Evolutionary conservation across 2,888 invertebrate genomes (phyloP).

Genomic region (Endotricha flammealis): DNA sequence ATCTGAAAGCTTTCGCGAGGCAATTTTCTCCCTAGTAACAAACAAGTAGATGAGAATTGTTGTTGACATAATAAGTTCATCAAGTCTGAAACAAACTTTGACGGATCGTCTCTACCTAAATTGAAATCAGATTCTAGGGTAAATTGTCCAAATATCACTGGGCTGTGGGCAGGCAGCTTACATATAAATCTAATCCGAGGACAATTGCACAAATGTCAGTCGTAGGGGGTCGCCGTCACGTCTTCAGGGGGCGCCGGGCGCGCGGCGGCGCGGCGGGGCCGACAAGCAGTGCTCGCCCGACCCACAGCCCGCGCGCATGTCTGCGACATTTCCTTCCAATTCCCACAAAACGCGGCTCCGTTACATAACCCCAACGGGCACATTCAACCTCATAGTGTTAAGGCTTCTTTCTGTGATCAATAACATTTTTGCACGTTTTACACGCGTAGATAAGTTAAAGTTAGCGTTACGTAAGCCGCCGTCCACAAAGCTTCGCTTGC

Average conservation of each 20-base stretch:
- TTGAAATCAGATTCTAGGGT: no score
- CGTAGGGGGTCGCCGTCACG: constrained; percentile 18
- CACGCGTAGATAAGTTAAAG: constrained; percentile 64
- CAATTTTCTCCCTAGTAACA: no score
- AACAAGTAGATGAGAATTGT: no score
- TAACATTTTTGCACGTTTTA: constrained; percentile 72
- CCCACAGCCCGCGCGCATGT: constrained; percentile 66
- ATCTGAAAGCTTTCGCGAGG: no score
- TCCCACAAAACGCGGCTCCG: constrained; percentile 60
- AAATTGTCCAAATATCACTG: background rate
- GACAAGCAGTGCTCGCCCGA: constrained; percentile 65
- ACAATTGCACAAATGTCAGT: constrained; percentile 38
- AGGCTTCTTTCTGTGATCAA: constrained; percentile 75
- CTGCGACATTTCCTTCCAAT: constrained; percentile 45
- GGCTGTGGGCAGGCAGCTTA: background rate
- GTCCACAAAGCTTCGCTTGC: constrained; percentile 77
- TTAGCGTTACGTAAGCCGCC: constrained; percentile 73
- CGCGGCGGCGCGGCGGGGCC: constrained; percentile 30
- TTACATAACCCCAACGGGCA: constrained; percentile 66
- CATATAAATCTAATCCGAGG: constrained; percentile 7
- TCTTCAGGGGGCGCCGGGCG: constrained; percentile 22
- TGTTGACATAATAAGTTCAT: no score
- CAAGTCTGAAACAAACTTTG: no score
- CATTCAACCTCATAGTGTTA: constrained; percentile 59
- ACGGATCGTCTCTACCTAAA: no score